phyloP scores from a whole-genome alignment of 2,888 invertebrate species.

The Micoletzkya japonica region DNA sequence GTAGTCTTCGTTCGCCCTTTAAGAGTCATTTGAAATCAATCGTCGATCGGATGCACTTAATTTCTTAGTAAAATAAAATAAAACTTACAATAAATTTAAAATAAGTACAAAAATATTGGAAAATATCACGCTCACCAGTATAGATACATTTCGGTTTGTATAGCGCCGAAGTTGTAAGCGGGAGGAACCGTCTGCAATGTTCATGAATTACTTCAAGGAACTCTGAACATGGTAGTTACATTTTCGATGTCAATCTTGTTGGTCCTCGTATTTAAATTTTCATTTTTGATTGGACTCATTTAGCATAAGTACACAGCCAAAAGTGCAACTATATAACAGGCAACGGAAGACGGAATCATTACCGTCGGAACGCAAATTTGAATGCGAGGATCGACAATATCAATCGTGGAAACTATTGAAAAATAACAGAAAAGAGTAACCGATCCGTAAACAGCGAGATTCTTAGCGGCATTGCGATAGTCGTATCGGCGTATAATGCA shows the following conservation, averaged over 20 bases:
- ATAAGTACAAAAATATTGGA: background rate
- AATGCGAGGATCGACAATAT: too few species aligned
- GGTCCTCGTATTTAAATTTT: too few species aligned
- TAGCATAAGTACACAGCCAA: too few species aligned
- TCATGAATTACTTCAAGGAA: background rate
- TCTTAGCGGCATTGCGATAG: background rate
- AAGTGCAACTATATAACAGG: too few species aligned
- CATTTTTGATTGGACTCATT: too few species aligned
- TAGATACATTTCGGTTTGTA: constrained; percentile 26
- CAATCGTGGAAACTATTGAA: too few species aligned
- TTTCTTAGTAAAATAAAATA: background rate
- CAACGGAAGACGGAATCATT: too few species aligned
- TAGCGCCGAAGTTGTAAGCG: constrained; percentile 11
- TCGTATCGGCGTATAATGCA: background rate
- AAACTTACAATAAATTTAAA: too few species aligned
- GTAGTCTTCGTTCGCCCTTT: background rate
- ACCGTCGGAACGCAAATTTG: too few species aligned
- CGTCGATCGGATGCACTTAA: background rate
- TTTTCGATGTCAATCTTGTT: too few species aligned
- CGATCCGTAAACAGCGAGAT: background rate
- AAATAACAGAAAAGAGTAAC: background rate
- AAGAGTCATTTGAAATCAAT: background rate
- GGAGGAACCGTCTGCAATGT: constrained; percentile 19
- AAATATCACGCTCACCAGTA: constrained; percentile 14
- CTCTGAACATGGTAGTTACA: too few species aligned